Evolutionary conservation across 2,888 invertebrate genomes (phyloP).

Genomic region (Chirona hameri): DNA sequence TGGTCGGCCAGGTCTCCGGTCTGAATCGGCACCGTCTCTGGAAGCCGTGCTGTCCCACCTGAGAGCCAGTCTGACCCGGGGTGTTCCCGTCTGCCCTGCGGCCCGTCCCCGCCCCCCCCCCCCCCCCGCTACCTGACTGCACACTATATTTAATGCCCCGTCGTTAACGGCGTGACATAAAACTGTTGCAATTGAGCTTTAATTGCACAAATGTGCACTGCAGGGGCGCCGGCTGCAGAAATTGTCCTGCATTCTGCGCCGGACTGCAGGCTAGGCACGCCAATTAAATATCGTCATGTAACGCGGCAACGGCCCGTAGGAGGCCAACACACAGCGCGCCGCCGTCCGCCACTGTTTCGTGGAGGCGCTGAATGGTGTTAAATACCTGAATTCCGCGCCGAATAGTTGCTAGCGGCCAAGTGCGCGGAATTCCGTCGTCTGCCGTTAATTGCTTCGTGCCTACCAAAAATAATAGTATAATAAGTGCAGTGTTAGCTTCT

Average conservation of each 20-base stretch:
- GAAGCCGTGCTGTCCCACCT: too few species aligned
- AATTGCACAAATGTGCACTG: background rate
- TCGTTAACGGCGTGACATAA: background rate
- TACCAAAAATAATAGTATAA: background rate
- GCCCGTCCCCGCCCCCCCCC: background rate
- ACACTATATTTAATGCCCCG: background rate
- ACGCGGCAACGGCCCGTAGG: background rate
- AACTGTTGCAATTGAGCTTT: background rate
- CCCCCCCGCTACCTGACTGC: background rate
- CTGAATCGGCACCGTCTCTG: too few species aligned
- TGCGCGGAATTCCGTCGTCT: background rate
- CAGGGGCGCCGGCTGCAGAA: background rate
- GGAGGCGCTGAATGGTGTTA: background rate
- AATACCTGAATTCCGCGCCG: background rate
- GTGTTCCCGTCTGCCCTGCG: background rate
- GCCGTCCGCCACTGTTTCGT: background rate
- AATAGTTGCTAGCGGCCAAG: background rate
- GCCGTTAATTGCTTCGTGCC: background rate
- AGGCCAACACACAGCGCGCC: background rate
- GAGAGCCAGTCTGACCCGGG: too few species aligned
- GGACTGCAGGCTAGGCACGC: background rate
- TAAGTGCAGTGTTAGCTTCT: background rate
- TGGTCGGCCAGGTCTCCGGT: too few species aligned
- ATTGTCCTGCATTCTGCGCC: background rate
- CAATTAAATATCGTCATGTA: background rate